Percentiles rank a stretch among this genome's conserved stretches.
phyloP scores from a whole-genome alignment of 2,797 vertebrate genomes.

The Lerista edwardsae region DNA sequence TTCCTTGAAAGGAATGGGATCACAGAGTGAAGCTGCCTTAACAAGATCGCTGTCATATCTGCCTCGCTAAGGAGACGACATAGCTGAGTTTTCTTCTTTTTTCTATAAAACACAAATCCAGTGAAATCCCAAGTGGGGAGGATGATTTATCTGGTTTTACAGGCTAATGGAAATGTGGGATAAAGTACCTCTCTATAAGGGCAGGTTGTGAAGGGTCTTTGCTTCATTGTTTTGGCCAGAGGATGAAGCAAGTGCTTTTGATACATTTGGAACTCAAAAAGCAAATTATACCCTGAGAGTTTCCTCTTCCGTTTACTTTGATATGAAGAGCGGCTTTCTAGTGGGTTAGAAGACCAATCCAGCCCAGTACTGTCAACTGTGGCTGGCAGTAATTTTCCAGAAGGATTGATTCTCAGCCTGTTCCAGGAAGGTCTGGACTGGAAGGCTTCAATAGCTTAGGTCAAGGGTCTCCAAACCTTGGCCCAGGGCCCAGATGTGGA shows the following conservation, averaged over 20 bases:
- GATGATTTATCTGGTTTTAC: constrained; percentile 20
- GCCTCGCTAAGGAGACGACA: constrained; percentile 30
- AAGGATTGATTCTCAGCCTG: neutral
- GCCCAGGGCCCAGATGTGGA: no score
- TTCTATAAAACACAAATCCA: constrained; percentile 32
- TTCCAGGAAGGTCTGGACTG: no score
- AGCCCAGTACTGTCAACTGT: neutral
- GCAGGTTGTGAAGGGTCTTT: neutral
- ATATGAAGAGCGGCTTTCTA: neutral
- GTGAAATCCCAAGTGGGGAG: constrained; percentile 16
- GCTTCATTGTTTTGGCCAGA: neutral
- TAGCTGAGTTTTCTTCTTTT: constrained; percentile 26
- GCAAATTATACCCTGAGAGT: neutral
- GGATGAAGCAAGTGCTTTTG: neutral
- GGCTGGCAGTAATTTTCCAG: no score
- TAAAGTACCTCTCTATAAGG: constrained; percentile 33
- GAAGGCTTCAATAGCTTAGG: neutral
- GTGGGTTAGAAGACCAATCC: neutral
- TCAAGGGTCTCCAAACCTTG: no score
- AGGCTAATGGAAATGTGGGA: constrained; percentile 4
- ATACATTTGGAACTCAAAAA: neutral
- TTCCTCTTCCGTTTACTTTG: neutral
- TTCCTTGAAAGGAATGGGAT: constrained; percentile 21
- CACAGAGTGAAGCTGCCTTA: constrained; percentile 5
- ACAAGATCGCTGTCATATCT: constrained; percentile 18